Evolutionary conservation across 2,888 invertebrate species (phyloP).

Genomic region (Ormia ochracea): DNA sequence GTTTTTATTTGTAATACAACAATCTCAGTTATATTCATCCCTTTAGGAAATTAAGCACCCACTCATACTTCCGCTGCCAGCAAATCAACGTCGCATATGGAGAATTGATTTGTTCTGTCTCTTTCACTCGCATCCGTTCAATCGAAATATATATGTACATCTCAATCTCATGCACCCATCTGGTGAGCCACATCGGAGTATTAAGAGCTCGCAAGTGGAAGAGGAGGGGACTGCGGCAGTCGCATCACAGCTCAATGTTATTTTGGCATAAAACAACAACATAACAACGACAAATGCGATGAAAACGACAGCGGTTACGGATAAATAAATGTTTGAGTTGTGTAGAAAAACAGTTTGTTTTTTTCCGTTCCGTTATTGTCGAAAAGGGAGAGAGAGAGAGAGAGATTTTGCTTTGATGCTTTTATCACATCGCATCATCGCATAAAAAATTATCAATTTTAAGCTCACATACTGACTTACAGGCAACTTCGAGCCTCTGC

Average conservation of each 20-base stretch:
- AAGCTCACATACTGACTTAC: not conserved
- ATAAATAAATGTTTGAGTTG: constrained; percentile 78
- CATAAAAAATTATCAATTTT: not conserved
- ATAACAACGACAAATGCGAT: constrained; percentile 66
- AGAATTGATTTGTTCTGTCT: not conserved
- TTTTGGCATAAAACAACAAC: constrained; percentile 66
- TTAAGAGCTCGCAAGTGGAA: not conserved
- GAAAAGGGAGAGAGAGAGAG: constrained; percentile 72
- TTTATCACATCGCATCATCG: constrained; percentile 51
- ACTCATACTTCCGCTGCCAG: constrained; percentile 46
- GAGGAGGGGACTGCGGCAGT: constrained; percentile 53
- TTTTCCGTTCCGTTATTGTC: constrained; percentile 45
- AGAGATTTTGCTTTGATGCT: constrained; percentile 71
- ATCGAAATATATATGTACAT: not conserved
- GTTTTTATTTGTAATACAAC: constrained; percentile 61
- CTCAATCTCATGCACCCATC: constrained; percentile 7
- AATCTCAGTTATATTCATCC: constrained; percentile 61
- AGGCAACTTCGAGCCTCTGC: not conserved
- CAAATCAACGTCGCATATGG: not conserved
- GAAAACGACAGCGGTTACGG: constrained; percentile 75
- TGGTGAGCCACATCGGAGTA: not conserved
- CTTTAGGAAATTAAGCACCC: constrained; percentile 63
- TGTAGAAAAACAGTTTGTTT: constrained; percentile 71
- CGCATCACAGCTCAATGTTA: constrained; percentile 61
- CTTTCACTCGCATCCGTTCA: not conserved